Evolutionary conservation across 1,140 invertebrate species (phyloP).

Genomic region (Saccostrea glomerata): DNA sequence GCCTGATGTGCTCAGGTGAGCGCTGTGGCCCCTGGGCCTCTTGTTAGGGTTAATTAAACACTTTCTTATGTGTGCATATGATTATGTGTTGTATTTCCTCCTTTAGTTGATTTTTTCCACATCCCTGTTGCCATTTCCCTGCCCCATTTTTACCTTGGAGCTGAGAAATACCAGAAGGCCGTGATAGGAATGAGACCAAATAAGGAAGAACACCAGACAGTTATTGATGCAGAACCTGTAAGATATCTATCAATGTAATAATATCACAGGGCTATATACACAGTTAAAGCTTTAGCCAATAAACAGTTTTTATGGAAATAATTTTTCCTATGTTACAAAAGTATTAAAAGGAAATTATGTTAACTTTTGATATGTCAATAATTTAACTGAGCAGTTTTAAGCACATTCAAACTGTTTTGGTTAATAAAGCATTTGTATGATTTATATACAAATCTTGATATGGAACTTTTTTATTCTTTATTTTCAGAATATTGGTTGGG

Average conservation of each 20-base stretch:
- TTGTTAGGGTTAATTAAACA: neutral
- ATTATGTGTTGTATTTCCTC: neutral
- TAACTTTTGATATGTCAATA: too few species aligned
- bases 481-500: constrained; percentile 71
- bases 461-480: neutral
- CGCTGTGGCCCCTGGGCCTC: too few species aligned
- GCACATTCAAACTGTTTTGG: too few species aligned
- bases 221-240: constrained; percentile 87
- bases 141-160: constrained; percentile 89
- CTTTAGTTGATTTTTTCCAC: constrained; percentile 71
- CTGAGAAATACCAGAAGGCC: constrained; percentile 83
- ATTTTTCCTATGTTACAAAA: too few species aligned
- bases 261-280: too few species aligned
- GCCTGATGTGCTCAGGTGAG: too few species aligned
- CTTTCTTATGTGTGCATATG: neutral
- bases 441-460: neutral
- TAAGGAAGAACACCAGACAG: constrained; percentile 85
- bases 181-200: constrained; percentile 88
- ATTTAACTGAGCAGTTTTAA: too few species aligned
- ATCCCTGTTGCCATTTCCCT: constrained; percentile 85
- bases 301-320: too few species aligned
- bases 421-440: too few species aligned
- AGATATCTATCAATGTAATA: constrained; percentile 29
- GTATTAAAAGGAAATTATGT: too few species aligned
- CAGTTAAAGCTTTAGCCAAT: too few species aligned